These are phyloP conservation scores for Botia almorhae DNA, from an alignment of 2,797 vertebrate genomes.

Conservation along the genomic window DNA sequence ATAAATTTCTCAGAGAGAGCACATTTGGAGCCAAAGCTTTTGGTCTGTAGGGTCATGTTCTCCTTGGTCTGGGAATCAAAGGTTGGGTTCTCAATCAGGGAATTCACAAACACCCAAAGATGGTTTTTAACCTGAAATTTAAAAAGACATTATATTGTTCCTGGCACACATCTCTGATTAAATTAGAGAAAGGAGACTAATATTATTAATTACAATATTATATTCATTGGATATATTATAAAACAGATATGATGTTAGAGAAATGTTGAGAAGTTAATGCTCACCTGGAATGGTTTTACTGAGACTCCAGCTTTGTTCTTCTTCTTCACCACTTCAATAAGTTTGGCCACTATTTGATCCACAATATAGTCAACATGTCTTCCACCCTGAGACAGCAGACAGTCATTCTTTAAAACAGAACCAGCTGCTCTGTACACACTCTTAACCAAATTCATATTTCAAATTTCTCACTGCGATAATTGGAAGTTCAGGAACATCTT, in stretches of 20 bases:
- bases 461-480: too few relatives aligned
- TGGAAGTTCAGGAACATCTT: too few relatives aligned
- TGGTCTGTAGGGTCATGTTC: conserved; percentile 91
- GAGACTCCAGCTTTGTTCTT: conserved; percentile 92
- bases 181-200: too few relatives aligned
- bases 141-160: background rate
- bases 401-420: background rate
- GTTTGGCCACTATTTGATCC: conserved; percentile 89
- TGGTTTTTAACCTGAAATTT: conserved; percentile 90
- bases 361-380: conserved; percentile 90
- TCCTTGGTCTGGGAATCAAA: conserved; percentile 94
- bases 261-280: background rate
- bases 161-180: too few relatives aligned
- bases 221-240: too few relatives aligned
- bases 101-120: conserved; percentile 91
- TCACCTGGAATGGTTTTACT: conserved; percentile 90
- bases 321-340: conserved; percentile 92
- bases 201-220: too few relatives aligned
- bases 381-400: conserved; percentile 79
- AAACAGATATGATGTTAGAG: too few relatives aligned
- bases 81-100: conserved; percentile 89
- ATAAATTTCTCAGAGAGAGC: conserved; percentile 93
- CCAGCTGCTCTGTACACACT: too few relatives aligned
- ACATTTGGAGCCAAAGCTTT: conserved; percentile 91
- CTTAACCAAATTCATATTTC: too few relatives aligned